These are phyloP conservation scores for Odontomachus brunneus DNA, from an alignment of 1,140 invertebrate genomes.

Conservation along the genomic window DNA sequence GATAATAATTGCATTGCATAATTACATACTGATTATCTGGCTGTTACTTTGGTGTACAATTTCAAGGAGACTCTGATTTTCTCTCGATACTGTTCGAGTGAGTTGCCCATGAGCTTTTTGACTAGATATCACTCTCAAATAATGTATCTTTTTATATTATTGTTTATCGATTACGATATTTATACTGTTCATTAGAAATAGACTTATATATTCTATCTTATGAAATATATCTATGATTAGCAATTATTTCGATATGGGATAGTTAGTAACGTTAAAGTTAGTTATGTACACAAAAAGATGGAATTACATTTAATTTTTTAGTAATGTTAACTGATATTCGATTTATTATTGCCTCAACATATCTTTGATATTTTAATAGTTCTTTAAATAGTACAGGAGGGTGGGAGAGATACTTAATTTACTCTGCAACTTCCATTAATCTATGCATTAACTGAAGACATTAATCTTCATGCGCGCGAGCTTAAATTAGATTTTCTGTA, in stretches of 20 bases:
- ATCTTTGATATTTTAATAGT: too few species aligned
- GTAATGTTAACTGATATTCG: too few species aligned
- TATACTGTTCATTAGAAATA: neutral
- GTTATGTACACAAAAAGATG: too few species aligned
- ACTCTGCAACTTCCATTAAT: neutral
- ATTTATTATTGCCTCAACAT: too few species aligned
- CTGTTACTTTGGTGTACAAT: neutral
- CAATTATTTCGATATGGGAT: neutral
- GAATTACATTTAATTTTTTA: too few species aligned
- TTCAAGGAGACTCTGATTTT: neutral
- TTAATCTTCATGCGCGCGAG: conserved; percentile 19
- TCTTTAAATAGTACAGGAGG: neutral
- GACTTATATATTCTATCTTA: conserved; percentile 17
- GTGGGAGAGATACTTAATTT: neutral
- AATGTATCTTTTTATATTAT: conserved; percentile 76
- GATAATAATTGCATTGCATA: neutral
- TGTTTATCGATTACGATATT: conserved; percentile 55
- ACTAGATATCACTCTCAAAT: conserved; percentile 81
- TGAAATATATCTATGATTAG: conserved; percentile 46
- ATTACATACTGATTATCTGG: conserved; percentile 19
- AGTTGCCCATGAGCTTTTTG: conserved; percentile 75
- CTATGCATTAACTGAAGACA: conserved; percentile 9
- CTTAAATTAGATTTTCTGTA: conserved; percentile 3
- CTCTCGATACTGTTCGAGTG: conserved; percentile 77
- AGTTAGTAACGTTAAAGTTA: too few species aligned